phyloP scores from a whole-genome alignment of 92 coral and sea anemone genomes.

The Umimayanthus kanabou region DNA sequence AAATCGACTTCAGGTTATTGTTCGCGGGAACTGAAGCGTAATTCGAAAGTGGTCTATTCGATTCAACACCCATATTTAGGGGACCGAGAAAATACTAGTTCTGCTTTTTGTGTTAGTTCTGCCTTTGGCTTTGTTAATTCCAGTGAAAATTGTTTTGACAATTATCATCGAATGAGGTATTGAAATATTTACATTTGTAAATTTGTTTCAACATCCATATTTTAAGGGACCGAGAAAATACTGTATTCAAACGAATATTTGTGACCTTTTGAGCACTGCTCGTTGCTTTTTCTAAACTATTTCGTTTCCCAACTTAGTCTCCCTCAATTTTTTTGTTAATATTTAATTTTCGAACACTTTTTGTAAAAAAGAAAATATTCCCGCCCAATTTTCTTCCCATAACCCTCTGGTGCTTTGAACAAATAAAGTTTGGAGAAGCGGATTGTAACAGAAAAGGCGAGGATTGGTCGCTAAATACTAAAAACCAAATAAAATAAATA shows the following conservation, averaged over 20 bases:
- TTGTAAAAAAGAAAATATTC: too few species aligned
- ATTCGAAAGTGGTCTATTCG: too few species aligned
- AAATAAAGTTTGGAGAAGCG: not conserved
- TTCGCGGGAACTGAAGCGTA: too few species aligned
- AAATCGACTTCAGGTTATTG: too few species aligned
- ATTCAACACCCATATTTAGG: too few species aligned
- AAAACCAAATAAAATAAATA: too few species aligned
- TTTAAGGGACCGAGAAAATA: not conserved
- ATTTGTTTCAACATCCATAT: not conserved
- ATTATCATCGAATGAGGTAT: not conserved
- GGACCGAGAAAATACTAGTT: too few species aligned
- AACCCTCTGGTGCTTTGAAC: not conserved
- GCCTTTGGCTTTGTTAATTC: not conserved
- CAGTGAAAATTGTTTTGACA: not conserved
- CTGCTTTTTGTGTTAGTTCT: too few species aligned
- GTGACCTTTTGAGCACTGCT: constrained; percentile 1
- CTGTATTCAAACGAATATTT: too few species aligned
- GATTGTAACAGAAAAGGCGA: not conserved
- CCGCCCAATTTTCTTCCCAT: not conserved
- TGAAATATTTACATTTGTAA: not conserved
- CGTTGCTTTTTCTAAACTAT: not conserved
- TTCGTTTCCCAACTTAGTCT: not conserved
- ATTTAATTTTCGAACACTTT: not conserved
- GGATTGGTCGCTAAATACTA: not conserved
- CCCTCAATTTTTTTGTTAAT: not conserved